Base-by-base conservation (phyloP, 2,797 vertebrate species). In the Mormyrops attenuatus region DNA sequence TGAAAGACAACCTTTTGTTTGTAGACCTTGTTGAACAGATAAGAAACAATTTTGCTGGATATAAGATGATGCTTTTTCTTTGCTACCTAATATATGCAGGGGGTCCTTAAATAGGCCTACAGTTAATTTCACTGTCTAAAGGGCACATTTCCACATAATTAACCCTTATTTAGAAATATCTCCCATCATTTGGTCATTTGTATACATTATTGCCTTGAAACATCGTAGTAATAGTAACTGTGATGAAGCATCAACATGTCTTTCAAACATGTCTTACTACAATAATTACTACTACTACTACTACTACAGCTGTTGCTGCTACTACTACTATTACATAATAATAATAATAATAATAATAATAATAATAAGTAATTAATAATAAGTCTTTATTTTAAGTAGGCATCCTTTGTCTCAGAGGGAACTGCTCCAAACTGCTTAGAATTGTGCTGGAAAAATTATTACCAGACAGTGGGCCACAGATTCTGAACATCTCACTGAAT, bases 1-100 rank as follows among this genome's bases (percentile, higher is more conserved):
- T 84, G 82, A 77, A 57, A 91, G 91, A 93, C 89, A 92, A 66
- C 15, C 55, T 87, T 93, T 88, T 89, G 92, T 91, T 91, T 91
- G 90, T 91, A 89, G 92, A 88, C 88, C 89, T 41, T 49, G 47
- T 92, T 89, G 92, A 93, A 93, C 93, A 91, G 91, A 93, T 93
- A 91, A 11, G 84, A 87, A 90, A 90, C 80, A 63, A 11, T 38
- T 88, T 49, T 88, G 50, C 77, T 77, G 34, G 85, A 49, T 73
- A 3, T 41, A 41, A 52, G 22, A 87, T 22, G 6, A 5, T 22
- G 41, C 44, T 20, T 53, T 17, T 60, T 6, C 22, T 17, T 41
- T 63, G 15, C 26, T 22, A 50, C 20, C 4, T 60, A 15, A 34
- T 5, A 34, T 66, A 88, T 90, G 89, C 89, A 90, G 86, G 90